phyloP scores from a whole-genome alignment of 2,113 vertebrate genomes.

The Melanotaenia duboulayi region DNA sequence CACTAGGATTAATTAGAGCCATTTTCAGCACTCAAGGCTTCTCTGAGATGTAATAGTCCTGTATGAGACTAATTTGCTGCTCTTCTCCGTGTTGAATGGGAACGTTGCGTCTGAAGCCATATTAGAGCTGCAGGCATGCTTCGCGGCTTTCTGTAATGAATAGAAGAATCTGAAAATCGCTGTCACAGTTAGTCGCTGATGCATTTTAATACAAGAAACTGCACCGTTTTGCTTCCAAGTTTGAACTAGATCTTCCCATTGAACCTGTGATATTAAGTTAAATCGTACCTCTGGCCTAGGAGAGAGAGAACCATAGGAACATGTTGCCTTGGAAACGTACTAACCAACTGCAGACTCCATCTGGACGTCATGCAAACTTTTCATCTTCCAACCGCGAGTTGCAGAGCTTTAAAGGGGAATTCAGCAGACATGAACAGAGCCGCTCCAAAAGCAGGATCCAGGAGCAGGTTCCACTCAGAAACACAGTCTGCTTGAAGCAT shows the following conservation, averaged over 20 bases:
- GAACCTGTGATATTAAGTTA: neutral
- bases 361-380: neutral
- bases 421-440: no score
- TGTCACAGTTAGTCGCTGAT: neutral
- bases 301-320: no score
- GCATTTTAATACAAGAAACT: neutral
- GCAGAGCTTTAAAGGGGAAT: neutral
- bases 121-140: neutral
- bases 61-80: conserved; percentile 4
- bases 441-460: no score
- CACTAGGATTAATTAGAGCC: conserved; percentile 62
- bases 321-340: neutral
- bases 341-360: neutral
- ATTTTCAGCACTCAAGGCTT: conserved; percentile 45
- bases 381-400: neutral
- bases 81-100: neutral
- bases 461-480: no score
- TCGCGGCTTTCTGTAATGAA: neutral
- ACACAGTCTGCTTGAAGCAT: no score
- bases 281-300: neutral
- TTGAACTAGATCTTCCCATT: neutral
- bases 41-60: conserved; percentile 20
- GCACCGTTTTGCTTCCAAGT: neutral
- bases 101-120: conserved; percentile 1
- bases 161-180: neutral